Conservation (phyloP, 23 tunicate species). For the Oikopleura albicans region DNA sequence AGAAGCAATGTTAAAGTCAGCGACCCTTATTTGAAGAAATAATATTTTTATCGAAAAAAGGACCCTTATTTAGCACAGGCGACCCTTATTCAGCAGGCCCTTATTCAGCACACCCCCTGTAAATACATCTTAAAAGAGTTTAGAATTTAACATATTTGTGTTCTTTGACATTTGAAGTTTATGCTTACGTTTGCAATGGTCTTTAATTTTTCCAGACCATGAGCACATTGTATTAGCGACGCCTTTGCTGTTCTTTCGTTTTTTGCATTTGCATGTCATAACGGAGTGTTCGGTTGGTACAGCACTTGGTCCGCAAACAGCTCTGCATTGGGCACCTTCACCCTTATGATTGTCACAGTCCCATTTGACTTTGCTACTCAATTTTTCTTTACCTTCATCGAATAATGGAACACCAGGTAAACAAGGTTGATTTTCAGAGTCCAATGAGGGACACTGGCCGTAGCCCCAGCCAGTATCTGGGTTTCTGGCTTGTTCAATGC, state of each 20-base stretch:
- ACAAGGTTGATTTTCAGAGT: not conserved
- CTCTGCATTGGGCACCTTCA: not conserved
- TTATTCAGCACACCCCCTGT: too few species aligned
- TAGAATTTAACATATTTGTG: too few species aligned
- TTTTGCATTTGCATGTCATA: not conserved
- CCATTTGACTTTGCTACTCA: not conserved
- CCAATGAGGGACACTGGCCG: not conserved
- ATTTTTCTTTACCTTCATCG: not conserved
- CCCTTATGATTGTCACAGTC: not conserved
- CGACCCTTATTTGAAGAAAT: too few species aligned
- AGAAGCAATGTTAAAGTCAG: too few species aligned
- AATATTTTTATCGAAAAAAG: too few species aligned
- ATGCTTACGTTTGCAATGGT: constrained; percentile 1
- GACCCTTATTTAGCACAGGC: too few species aligned
- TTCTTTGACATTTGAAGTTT: too few species aligned
- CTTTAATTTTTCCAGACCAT: not conserved
- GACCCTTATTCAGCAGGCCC: too few species aligned
- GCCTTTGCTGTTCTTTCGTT: not conserved
- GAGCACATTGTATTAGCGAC: not conserved
- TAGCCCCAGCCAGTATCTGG: not conserved
- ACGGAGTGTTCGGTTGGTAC: not conserved
- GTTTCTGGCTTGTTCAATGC: too few species aligned
- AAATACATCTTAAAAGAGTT: too few species aligned
- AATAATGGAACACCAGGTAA: not conserved
- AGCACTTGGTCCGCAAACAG: not conserved